Evolutionary conservation across 1,140 invertebrate species (phyloP), one percentile per base, ranked within the genome.

Genomic region (Hestina assimilis): DNA sequence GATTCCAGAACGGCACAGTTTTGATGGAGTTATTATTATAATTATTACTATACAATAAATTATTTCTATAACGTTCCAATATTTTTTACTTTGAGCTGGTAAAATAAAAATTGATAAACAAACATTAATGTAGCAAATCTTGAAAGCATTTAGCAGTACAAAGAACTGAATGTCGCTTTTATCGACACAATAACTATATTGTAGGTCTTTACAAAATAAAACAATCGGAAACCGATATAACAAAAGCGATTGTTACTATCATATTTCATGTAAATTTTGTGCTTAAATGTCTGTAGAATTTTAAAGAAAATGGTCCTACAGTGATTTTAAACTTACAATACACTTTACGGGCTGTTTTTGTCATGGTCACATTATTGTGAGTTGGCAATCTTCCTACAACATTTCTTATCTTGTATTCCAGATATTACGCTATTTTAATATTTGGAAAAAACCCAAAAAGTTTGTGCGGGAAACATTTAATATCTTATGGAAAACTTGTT

Each of bases 311-410:
- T 12, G 31, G 8, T 14, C 11, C 31, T 48, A 24, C 29, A 48
- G 20, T 31, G 46, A 35, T 48, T 23, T 24, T 33, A 33, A 19
- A 50, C 38, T 26, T 15, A 51, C 47, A 51, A 51, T 40, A 35
- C 47, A 31, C 24, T 51, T 26, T 38, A 17, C 14, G 7, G 47
- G 12, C 21, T 14, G 47, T 14, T 40, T 51, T 23, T 51, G 12
- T 26, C 8, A 3, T 12, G 9, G 15, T 46, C 19, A 35, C 28
- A 31, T 2, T 35, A 26, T 40, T 40, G 33, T 21, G 28, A 23
- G 17, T 51, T 51, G 47, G 47, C 47, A 51, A 51, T 51, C 33
- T 51, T 51, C 24, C 33, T 40, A 40, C 33, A 23, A 24, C 12
- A 23, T 51, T 40, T 35, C 21, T 40, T 35, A 35, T 23, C 6